Base-by-base conservation (phyloP, 2,888 invertebrate genomes). In the Hetaerina titia region DNA sequence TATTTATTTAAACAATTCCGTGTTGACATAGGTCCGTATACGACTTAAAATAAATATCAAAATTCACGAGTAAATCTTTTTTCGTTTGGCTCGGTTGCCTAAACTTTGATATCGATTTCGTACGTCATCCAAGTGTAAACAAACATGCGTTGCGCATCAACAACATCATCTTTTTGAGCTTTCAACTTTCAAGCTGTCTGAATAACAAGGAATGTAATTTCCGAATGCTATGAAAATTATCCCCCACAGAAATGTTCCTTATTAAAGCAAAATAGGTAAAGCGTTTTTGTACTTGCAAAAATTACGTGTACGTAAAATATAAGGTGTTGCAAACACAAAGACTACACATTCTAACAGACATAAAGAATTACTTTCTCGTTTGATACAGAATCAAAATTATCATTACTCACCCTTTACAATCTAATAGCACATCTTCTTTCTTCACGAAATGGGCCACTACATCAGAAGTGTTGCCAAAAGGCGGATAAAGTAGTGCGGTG, bases 41-140 rank as follows among this genome's bases (percentile, higher is more conserved):
- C 81, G 25, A 81, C 11, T 81, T 81, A 13, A 81, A 81, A 81
- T 15, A 31, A 5, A 81, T 31, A 81, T 31, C 31, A 81, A 81
- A 81, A 81, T 25, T 81, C 15, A 31, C 81, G 31, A 5, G 19
- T 22, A 58, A 22, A 58, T 13, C 56, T 89, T 58, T 89, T 56
- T 89, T 89, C 22, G 89, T 56, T 57, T 56, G 58, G 22, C 58
- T 58, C 89, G 58, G 58, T 56, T 45, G n/a, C 57, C 89, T 31
- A 89, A 58, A 89, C 89, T 89, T 89, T 58, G 89, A 64, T 92
- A 92, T 92, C 69, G 92, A 92, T 92, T 92, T 92, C 92, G 92
- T 56, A 64, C 92, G 64, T 92, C 92, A 92, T 92, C 92, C 92
- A 25, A 74, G 69, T 92, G 92, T 92, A 92, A 92, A 92, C 92